These are phyloP conservation scores for Trisateles emortualis DNA, from an alignment of 2,888 invertebrate species.

Conservation along the genomic window DNA sequence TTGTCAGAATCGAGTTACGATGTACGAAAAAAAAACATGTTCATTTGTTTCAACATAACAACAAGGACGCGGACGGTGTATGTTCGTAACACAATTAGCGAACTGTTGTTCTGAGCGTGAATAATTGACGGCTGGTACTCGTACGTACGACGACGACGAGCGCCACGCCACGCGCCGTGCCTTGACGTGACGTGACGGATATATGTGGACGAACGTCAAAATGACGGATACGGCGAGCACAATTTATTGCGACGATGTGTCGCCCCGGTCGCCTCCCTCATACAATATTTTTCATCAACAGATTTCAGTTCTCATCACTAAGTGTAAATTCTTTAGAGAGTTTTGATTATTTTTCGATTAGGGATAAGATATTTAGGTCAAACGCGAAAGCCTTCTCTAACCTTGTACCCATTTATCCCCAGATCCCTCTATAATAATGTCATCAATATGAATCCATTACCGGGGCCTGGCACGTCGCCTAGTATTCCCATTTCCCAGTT, in stretches of 20 bases:
- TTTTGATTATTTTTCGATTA: not conserved
- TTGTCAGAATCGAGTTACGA: slow-evolving; percentile 15
- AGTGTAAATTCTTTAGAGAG: too few species aligned
- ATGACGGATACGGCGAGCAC: slow-evolving; percentile 28
- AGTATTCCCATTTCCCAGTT: slow-evolving; percentile 16
- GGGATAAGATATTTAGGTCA: not conserved
- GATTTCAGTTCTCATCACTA: too few species aligned
- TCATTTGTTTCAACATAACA: slow-evolving; percentile 33
- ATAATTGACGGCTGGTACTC: slow-evolving; percentile 29
- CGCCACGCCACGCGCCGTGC: slow-evolving; percentile 8
- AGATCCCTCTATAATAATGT: slow-evolving; percentile 19
- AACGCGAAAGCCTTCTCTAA: not conserved
- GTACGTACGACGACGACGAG: slow-evolving; percentile 1
- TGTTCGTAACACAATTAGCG: slow-evolving; percentile 37
- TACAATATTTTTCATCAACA: slow-evolving; percentile 2
- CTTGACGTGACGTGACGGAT: not conserved
- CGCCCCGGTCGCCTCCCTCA: slow-evolving; percentile 23
- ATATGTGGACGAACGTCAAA: slow-evolving; percentile 7
- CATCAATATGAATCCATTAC: slow-evolving; percentile 39
- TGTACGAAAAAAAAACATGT: slow-evolving; percentile 25
- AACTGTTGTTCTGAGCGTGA: slow-evolving; percentile 25
- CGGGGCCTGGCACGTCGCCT: slow-evolving; percentile 5
- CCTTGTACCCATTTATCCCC: not conserved
- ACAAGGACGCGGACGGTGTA: slow-evolving; percentile 20
- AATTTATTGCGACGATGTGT: slow-evolving; percentile 36